These are phyloP conservation scores for Pica pica DNA, from an alignment of 2,113 vertebrate species.

Conservation along the genomic window DNA sequence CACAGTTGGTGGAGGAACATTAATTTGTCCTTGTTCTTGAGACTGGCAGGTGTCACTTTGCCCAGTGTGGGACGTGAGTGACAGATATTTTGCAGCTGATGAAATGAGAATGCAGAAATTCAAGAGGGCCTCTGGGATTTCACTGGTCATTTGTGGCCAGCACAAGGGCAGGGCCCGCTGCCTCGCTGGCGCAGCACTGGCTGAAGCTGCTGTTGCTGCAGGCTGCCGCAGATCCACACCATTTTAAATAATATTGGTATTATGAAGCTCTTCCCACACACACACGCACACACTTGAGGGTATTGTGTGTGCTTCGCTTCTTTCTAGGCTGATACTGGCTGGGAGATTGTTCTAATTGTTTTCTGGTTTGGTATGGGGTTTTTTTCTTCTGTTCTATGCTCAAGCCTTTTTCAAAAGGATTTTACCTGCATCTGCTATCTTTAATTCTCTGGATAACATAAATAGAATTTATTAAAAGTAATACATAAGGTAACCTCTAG, in stretches of 20 bases:
- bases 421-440: constrained; percentile 45
- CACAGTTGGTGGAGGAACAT: constrained; percentile 70
- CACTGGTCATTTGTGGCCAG: constrained; percentile 94
- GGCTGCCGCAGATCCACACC: constrained; percentile 36
- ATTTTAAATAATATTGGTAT: constrained; percentile 69
- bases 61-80: constrained; percentile 82
- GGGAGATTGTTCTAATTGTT: constrained; percentile 60
- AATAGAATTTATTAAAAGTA: constrained; percentile 2
- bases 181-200: constrained; percentile 66
- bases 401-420: constrained; percentile 46
- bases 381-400: background rate
- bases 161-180: constrained; percentile 83
- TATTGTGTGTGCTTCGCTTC: constrained; percentile 17
- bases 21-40: constrained; percentile 89
- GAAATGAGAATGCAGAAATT: constrained; percentile 94
- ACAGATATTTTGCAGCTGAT: constrained; percentile 84
- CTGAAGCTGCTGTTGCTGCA: constrained; percentile 47
- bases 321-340: background rate
- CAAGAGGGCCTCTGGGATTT: constrained; percentile 92
- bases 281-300: background rate
- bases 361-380: background rate
- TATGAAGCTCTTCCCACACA: constrained; percentile 21
- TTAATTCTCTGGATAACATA: constrained; percentile 7
- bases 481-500: background rate
- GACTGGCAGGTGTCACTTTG: constrained; percentile 98